Evolutionary conservation across 2,888 invertebrate species (phyloP).

Genomic region (Hemaris fuciformis): DNA sequence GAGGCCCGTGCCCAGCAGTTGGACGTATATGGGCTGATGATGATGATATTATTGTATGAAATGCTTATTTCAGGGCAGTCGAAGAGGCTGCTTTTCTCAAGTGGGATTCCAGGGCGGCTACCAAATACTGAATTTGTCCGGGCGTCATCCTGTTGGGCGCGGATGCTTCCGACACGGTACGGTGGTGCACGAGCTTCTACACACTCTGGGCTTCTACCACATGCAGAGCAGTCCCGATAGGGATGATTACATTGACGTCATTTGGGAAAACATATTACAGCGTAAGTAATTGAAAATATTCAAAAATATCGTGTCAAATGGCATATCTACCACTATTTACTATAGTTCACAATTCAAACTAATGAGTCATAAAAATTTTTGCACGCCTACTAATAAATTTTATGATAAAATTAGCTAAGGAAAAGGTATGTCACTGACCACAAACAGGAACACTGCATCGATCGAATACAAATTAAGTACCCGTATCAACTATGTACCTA

Average conservation of each 20-base stretch:
- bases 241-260: conserved; percentile 87
- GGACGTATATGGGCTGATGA: too few relatives aligned
- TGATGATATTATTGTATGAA: not conserved
- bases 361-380: not conserved
- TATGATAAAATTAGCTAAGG: not conserved
- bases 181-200: conserved; percentile 89
- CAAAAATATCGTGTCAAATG: too few relatives aligned
- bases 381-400: not conserved
- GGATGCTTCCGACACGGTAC: conserved; percentile 85
- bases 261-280: conserved; percentile 86
- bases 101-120: conserved; percentile 75
- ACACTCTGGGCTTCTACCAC: conserved; percentile 91
- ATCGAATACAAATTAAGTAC: conserved; percentile 43
- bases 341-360: not conserved
- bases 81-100: conserved; percentile 74
- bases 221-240: conserved; percentile 90
- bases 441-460: conserved; percentile 33
- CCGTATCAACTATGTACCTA: conserved; percentile 19
- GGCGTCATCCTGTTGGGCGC: conserved; percentile 77
- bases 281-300: too few relatives aligned
- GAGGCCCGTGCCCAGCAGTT: too few relatives aligned
- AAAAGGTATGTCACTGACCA: conserved; percentile 18
- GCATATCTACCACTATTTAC: too few relatives aligned
- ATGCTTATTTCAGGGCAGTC: conserved; percentile 54
- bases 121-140: conserved; percentile 81